Base-by-base conservation (phyloP, 2,797 vertebrate genomes). In the Acanthis flammea region DNA sequence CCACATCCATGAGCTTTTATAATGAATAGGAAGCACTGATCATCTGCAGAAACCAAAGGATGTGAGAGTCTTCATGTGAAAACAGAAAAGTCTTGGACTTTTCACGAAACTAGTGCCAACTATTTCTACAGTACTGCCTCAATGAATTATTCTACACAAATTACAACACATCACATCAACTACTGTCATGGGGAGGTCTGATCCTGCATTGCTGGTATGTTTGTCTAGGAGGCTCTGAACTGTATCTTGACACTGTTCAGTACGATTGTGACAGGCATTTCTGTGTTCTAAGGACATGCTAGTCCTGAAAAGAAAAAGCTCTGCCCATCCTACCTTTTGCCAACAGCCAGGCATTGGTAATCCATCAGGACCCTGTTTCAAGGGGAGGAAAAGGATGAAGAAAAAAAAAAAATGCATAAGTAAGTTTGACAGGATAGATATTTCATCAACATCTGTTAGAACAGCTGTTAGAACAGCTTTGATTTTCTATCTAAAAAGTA, bases 301-400 rank as follows among this genome's bases (percentile, higher is more conserved):
- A 35, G n/a, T 62, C 54, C 60, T 61, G 54, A 31, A 74, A 63
- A 95, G 55, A 47, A 73, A 85, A 86, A 75, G 63, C 50, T 88
- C 35, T 19, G 14, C 30, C 66, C 47, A 51, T 70, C 98, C 98
- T 98, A 99, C 99, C 99, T 99, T 99, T 98, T 99, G 99, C 99
- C 99, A 99, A 96, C 99, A 99, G 37, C 99, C 99, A 96, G 99
- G 99, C 99, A 99, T 99, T 73, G 99, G 99, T 98, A 99, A 98
- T 97, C 99, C 99, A 97, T 99, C 99, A 0, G 99, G 99, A 81
- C 99, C 99, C 99, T 99, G 97, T 98, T 97, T 39, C 77, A 91
- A 94, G 17, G 5, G 22, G 27, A 72, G 12, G 2, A 33, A 60
- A 47, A 41, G 1, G 5, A 5, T 42, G 23, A 9, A 30, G 61